Base-by-base conservation (phyloP, 1,140 invertebrate species). In the Chymomyza costata region DNA sequence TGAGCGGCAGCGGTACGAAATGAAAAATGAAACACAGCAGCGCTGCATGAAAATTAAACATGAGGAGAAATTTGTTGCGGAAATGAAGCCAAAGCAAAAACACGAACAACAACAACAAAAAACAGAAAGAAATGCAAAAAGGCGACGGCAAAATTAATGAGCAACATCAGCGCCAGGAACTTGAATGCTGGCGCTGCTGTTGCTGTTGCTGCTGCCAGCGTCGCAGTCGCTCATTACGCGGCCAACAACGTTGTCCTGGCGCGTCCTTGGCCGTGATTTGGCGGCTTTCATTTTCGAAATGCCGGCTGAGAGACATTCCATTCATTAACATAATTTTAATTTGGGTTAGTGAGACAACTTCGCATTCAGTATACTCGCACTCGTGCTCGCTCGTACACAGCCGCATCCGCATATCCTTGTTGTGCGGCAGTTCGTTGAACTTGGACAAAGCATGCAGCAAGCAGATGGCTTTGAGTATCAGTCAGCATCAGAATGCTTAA, bases 241-340 rank as follows among this genome's bases (percentile, higher is more conserved):
- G 28, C 47, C 30, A 19, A 50, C 47, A 39, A 43, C 38, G 25
- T 28, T 28, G 25, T 28, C 10, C 5, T 5, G 31, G 45, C 55
- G 64, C 64, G 80, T 83, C 80, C 80, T 83, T 83, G 80, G 80
- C 80, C 80, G 69, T 83, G 80, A 83, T 83, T 83, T 83, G 52
- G 61, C 21, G 16, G 39, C 46, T 32, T 28, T 52, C 38, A 11
- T 34, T 53, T 25, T 43, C 43, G 21, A 25, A 45, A n/a, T 16
- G 10, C 21, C 21, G 21, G 21, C 21, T 5, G 21, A 5, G 21
- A 3, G 8, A 17, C 16, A 46, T 47, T 39, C 40, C 69, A 59
- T 80, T 83, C 80, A 83, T 83, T 83, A 83, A 83, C 80, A 83
- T 83, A 83, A 83, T 83, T 83, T 83, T 83, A 83, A 83, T 83